These are phyloP conservation scores for Ptychoptera contaminata DNA, from an alignment of 2,888 invertebrate genomes.

Conservation along the genomic window DNA sequence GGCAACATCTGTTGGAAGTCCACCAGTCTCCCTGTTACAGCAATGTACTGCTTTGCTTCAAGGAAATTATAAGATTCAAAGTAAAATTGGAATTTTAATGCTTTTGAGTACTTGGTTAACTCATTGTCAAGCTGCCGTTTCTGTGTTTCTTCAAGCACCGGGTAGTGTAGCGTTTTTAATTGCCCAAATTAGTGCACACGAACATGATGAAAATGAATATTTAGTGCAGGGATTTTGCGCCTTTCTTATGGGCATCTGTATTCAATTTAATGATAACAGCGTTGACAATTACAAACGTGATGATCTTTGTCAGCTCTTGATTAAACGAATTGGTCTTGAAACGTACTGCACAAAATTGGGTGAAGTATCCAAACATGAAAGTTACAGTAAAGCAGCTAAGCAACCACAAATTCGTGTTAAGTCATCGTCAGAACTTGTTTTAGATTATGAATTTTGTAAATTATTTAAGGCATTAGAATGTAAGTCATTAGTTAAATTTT, in stretches of 20 bases:
- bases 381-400: conserved; percentile 82
- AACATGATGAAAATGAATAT: conserved; percentile 82
- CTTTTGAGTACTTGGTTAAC: conserved; percentile 78
- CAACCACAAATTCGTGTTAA: conserved; percentile 78
- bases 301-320: conserved; percentile 65
- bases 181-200: conserved; percentile 62
- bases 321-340: conserved; percentile 82
- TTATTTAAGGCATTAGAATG: conserved; percentile 71
- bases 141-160: conserved; percentile 60
- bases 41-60: conserved; percentile 75
- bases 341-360: conserved; percentile 70
- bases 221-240: conserved; percentile 80
- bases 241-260: conserved; percentile 81
- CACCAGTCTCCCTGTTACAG: conserved; percentile 78
- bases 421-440: conserved; percentile 57
- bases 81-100: conserved; percentile 81
- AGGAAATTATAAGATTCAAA: conserved; percentile 44
- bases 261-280: conserved; percentile 76
- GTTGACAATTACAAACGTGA: conserved; percentile 60
- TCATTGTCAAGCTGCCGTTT: conserved; percentile 69
- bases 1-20: conserved; percentile 66
- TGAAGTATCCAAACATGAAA: conserved; percentile 76
- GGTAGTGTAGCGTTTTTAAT: conserved; percentile 75
- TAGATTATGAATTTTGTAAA: conserved; percentile 92
- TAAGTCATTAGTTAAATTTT: conserved; percentile 19